phyloP scores from a whole-genome alignment of 2,888 invertebrate species.

The Acleris cristana region DNA sequence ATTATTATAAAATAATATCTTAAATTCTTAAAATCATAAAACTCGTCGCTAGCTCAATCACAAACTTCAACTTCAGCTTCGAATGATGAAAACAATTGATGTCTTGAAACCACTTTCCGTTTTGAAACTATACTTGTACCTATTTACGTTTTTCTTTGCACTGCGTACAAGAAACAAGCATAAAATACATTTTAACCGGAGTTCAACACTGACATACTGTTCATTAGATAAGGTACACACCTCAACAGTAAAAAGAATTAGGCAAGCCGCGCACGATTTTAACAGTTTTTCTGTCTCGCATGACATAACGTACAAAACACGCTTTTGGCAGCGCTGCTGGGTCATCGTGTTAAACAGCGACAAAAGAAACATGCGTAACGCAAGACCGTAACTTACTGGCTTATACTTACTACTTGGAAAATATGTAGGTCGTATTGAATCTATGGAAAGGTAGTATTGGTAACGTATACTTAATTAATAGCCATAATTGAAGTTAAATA shows the following conservation, averaged over 20 bases:
- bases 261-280: constrained; percentile 25
- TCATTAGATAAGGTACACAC: constrained; percentile 20
- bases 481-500: too few species aligned
- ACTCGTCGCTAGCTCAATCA: too few species aligned
- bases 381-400: constrained; percentile 13
- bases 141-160: not conserved
- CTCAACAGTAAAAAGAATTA: constrained; percentile 16
- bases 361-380: constrained; percentile 36
- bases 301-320: constrained; percentile 30
- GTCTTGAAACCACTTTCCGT: too few species aligned
- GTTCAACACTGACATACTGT: constrained; percentile 8
- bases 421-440: constrained; percentile 16
- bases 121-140: too few species aligned
- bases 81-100: too few species aligned
- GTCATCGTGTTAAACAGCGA: constrained; percentile 38
- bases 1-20: too few species aligned
- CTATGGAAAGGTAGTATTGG: not conserved
- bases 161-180: not conserved
- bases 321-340: constrained; percentile 32
- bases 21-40: too few species aligned
- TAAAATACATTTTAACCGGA: constrained; percentile 12
- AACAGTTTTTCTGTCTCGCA: constrained; percentile 23
- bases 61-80: too few species aligned
- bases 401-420: constrained; percentile 14
- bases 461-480: not conserved